Conservation (phyloP, 1,140 invertebrate genomes). For the Heliconius hermathena region DNA sequence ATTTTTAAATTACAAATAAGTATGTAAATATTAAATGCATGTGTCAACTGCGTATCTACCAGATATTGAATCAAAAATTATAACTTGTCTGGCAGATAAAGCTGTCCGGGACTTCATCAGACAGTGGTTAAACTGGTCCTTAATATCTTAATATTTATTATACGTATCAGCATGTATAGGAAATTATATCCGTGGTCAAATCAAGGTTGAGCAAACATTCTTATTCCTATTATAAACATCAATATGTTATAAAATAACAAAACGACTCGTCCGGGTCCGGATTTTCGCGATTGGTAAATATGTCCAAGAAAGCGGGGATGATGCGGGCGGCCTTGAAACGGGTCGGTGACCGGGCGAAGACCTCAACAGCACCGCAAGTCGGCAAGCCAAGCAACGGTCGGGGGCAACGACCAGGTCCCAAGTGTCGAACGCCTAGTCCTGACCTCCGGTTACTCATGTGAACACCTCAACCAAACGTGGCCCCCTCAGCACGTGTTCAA, state of each 20-base stretch:
- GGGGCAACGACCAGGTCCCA: constrained; percentile 75
- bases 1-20: too few relatives aligned
- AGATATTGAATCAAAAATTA: background rate
- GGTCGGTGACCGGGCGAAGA: constrained; percentile 80
- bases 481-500: constrained; percentile 33
- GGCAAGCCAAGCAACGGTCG: constrained; percentile 75
- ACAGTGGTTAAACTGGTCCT: too few relatives aligned
- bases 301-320: constrained; percentile 65
- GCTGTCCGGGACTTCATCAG: too few relatives aligned
- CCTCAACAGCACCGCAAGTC: constrained; percentile 74
- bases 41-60: background rate
- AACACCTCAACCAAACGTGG: constrained; percentile 46
- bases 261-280: background rate
- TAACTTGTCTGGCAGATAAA: background rate
- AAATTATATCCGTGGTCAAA: background rate
- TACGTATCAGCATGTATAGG: background rate
- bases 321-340: constrained; percentile 75
- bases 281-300: constrained; percentile 28
- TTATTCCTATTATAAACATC: background rate
- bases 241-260: background rate
- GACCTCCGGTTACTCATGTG: constrained; percentile 59
- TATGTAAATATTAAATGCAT: too few relatives aligned
- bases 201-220: background rate
- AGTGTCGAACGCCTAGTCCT: constrained; percentile 62
- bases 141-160: background rate